phyloP scores from a whole-genome alignment of 1,140 invertebrate species.

The Laupala kohalensis region DNA sequence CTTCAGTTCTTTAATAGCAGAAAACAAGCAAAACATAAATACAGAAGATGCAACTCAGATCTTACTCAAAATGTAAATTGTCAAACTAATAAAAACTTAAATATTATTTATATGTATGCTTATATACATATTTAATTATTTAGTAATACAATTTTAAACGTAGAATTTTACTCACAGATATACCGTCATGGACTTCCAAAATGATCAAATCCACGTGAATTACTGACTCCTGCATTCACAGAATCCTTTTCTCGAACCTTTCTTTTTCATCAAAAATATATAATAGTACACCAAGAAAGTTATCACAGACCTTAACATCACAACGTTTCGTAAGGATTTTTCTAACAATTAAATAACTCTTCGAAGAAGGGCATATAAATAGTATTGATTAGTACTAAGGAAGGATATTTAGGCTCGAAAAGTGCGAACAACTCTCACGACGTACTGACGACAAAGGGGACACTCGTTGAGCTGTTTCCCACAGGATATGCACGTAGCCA shows the following conservation, averaged over 20 bases:
- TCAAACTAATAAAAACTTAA: not conserved
- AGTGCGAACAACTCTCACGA: slow-evolving; percentile 71
- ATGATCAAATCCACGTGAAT: no score
- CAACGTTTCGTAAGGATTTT: no score
- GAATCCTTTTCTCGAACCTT: no score
- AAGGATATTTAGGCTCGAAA: slow-evolving; percentile 68
- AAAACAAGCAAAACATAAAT: no score
- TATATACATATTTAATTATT: not conserved
- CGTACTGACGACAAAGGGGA: slow-evolving; percentile 83
- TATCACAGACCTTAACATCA: no score
- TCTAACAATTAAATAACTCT: no score
- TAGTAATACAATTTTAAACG: not conserved
- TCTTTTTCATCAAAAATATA: no score
- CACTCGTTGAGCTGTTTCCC: slow-evolving; percentile 77
- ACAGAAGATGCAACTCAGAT: not conserved
- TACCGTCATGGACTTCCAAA: no score
- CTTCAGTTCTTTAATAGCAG: no score
- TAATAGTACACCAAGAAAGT: no score
- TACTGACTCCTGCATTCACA: no score
- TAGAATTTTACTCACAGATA: not conserved
- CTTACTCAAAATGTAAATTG: not conserved
- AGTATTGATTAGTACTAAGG: no score
- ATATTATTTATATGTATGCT: not conserved
- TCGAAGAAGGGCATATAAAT: not conserved
- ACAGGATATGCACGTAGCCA: slow-evolving; percentile 79